These are phyloP conservation scores for Gracilinanus agilis DNA, from an alignment of 2,113 vertebrate species.

Conservation along the genomic window DNA sequence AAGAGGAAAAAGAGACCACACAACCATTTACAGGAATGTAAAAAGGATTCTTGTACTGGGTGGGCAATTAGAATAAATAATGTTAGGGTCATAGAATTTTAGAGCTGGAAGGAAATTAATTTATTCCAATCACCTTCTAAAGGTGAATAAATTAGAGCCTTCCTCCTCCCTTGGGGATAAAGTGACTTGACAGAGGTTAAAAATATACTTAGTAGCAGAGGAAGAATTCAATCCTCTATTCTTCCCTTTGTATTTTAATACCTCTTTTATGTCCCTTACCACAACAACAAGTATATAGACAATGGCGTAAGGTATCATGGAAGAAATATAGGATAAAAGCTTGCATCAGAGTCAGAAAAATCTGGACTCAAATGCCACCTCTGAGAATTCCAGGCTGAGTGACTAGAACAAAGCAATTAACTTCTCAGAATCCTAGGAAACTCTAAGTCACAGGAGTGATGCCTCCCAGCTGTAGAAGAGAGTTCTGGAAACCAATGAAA, in stretches of 20 bases:
- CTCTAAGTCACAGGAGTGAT: no score
- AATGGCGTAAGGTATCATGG: background rate
- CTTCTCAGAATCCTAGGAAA: no score
- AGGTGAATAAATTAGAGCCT: background rate
- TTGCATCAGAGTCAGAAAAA: no score
- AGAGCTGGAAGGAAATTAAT: background rate
- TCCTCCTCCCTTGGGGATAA: background rate
- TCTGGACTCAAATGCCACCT: background rate
- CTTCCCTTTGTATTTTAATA: background rate
- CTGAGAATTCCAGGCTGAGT: background rate
- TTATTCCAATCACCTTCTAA: background rate
- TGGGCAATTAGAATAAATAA: background rate
- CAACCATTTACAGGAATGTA: background rate
- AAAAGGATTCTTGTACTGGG: background rate
- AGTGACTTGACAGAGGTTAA: background rate
- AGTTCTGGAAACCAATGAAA: background rate
- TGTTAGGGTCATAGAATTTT: background rate
- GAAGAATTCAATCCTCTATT: background rate
- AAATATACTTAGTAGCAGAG: background rate
- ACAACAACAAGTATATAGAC: background rate
- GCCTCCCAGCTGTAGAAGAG: background rate
- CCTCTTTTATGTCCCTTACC: background rate
- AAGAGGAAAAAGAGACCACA: background rate
- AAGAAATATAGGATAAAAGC: background rate
- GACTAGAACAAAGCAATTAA: background rate